Evolutionary conservation across 30 jellyfish, hydroid and myxozoan species (phyloP), one percentile per base, ranked within the genome.

Genomic region (Aurelia sp.): DNA sequence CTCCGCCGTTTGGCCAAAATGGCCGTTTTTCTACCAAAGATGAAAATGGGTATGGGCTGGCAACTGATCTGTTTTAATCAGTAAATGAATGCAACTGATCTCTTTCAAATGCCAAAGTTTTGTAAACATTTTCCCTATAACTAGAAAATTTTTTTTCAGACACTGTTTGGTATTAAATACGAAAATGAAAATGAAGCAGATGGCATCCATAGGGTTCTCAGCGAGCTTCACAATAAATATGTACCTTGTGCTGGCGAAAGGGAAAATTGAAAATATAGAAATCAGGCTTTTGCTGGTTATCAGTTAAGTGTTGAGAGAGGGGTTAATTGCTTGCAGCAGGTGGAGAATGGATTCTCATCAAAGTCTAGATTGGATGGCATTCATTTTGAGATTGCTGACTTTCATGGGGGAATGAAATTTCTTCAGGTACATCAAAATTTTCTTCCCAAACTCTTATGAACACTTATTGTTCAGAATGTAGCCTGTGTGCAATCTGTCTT

Each of bases 291-390:
- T 73, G 71, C 22, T 73, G 84, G 71, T 44, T 77, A 73, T 48
- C 84, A 73, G 71, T 76, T 73, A 11, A 73, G 71, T 22, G 79
- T 68, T 51, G 79, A 68, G 41, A 68, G 79, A 68, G 84, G 84
- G 41, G 84, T 73, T 50, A 73, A 73, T 73, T 71, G 82, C 41
- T 69, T 71, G 33, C 67, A 19, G 17, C 82, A 71, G 19, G 19
- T 33, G 37, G 37, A 19, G n/a, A 73, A 23, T 73, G 69, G 71
- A 73, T 17, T 41, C 44, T 5, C 23, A 17, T 55, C 80, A 6
- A 55, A 20, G 23, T 51, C 16, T 23, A 69, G 80, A 69, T 18
- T 69, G 41, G 80, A 69, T 21, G 80, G 80, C 6, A 13, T 69
- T 18, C 80, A 69, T 69, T 69, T 69, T 21, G 80, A 69, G 62